Percentiles rank a stretch among this genome's conserved stretches.
Conservation (phyloP, 2,113 vertebrate species). For the Candoia aspera region DNA sequence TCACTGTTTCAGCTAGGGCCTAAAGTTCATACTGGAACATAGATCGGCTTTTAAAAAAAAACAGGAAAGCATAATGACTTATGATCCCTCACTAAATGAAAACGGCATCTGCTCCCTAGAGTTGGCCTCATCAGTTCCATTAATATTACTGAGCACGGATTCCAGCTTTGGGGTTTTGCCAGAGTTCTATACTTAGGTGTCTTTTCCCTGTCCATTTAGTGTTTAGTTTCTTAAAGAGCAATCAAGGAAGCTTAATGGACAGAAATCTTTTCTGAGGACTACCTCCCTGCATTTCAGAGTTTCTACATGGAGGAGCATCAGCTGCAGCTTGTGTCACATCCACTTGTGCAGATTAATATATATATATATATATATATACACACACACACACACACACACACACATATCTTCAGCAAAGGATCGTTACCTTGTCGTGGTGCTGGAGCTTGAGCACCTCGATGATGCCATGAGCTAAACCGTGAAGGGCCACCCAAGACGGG, state of each 20-base stretch:
- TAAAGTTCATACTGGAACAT: constrained; percentile 37
- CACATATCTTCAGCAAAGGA: too few species aligned
- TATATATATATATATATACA: too few species aligned
- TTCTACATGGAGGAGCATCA: not conserved
- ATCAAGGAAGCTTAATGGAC: not conserved
- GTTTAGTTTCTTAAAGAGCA: not conserved
- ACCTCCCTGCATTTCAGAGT: not conserved
- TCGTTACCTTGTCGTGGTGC: too few species aligned
- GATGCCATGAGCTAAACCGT: too few species aligned
- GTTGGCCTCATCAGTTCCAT: constrained; percentile 6
- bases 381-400: too few species aligned
- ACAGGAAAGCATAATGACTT: constrained; percentile 20
- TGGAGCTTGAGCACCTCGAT: too few species aligned
- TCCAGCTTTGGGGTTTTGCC: not conserved
- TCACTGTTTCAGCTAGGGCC: not conserved
- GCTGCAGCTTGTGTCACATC: not conserved
- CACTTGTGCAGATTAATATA: constrained; percentile 14
- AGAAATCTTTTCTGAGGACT: not conserved
- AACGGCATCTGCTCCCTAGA: constrained; percentile 8
- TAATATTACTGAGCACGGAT: constrained; percentile 12
- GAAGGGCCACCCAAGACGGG: too few species aligned
- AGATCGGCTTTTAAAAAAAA: constrained; percentile 17
- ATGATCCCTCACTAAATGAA: constrained; percentile 14
- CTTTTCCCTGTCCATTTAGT: not conserved
- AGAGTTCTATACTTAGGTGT: rapidly evolving